Evolutionary conservation across 2,888 invertebrate genomes (phyloP).

Genomic region (Chrysolina americana): DNA sequence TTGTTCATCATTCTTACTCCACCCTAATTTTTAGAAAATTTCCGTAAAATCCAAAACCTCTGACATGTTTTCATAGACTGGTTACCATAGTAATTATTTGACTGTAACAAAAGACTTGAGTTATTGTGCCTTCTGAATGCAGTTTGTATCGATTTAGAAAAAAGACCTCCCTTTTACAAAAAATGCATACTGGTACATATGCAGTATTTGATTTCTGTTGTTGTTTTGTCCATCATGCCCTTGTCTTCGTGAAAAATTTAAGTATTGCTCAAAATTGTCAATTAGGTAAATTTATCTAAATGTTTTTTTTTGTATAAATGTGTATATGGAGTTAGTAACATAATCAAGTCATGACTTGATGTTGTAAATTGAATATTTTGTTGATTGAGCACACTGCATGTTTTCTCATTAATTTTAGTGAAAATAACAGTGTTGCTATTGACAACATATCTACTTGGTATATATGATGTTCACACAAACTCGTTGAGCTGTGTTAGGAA

Average conservation of each 20-base stretch:
- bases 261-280: conserved; percentile 10
- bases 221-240: neutral
- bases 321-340: neutral
- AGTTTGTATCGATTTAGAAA: conserved; percentile 10
- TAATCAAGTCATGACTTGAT: neutral
- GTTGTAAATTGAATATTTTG: neutral
- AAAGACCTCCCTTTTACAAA: neutral
- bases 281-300: neutral
- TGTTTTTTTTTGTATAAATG: conserved; percentile 8
- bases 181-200: neutral
- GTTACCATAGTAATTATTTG: neutral
- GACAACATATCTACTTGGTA: neutral
- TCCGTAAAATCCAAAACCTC: neutral
- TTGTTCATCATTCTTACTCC: too few species aligned
- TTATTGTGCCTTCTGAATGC: conserved; percentile 35
- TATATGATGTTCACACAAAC: neutral
- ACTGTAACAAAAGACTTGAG: conserved; percentile 32
- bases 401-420: neutral
- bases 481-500: neutral
- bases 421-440: neutral
- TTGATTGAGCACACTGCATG: neutral
- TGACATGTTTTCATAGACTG: neutral
- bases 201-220: neutral
- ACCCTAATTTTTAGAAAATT: neutral
- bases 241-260: neutral